Base-by-base conservation (phyloP, 2,797 vertebrate species). In the Lithobates sylvaticus region DNA sequence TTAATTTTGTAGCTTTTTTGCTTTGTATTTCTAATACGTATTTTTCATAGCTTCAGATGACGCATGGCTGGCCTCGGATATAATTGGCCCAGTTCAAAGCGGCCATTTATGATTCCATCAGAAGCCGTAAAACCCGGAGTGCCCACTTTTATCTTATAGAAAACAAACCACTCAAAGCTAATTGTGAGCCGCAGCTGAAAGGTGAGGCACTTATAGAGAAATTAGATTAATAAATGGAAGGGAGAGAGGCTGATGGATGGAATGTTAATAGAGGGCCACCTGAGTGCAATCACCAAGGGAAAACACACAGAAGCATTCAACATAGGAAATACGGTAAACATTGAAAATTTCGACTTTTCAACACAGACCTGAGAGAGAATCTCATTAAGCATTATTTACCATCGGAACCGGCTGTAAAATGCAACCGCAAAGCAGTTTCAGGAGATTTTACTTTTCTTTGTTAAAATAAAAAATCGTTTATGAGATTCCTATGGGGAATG, bases 111-210 rank as follows among this genome's bases (percentile, higher is more conserved):
- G 16, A n/a, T 61, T 18, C 16, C 58, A 21, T 23, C 21, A n/a
- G 16, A 61, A 44, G 42, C 54, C 5, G 16, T 12, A 21, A 12
- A 61, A 61, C 16, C 54, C 16, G 3, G 58, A 42, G 61, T 65
- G 61, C 1, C 1, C 9, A 27, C 61, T 78, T 78, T 78, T 36
- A 78, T 42, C 76, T 65, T 78, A 15, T 23, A 42, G 76, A 67
- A 78, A 65, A 78, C 76, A 78, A 78, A 78, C 21, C 76, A 78
- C 76, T 78, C n/a, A 21, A 42, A 42, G 76, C n/a, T 78, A 67
- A 78, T 67, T 78, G 47, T 34, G 50, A 61, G 75, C 54, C 58
- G 75, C 32, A 44, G 32, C 75, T 58, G 6, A 2, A 23, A 21
- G 50, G 58, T 39, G 76, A 78, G 32, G 64, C 76, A 78, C 76